Conservation (phyloP, 2,113 vertebrate genomes). For the Albula goreensis region DNA sequence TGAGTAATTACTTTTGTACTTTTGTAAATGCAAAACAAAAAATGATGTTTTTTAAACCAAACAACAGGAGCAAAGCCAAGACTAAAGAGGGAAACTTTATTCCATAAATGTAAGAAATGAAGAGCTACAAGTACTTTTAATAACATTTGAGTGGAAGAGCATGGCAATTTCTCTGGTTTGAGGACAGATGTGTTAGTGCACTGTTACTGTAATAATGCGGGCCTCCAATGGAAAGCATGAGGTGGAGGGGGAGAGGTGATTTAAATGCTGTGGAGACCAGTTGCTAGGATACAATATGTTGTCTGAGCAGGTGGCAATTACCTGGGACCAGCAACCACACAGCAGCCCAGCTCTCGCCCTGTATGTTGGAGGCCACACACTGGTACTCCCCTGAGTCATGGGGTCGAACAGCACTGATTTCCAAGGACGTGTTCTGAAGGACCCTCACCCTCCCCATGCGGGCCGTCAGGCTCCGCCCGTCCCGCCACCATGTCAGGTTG, state of each 20-base stretch:
- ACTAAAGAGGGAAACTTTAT: not conserved
- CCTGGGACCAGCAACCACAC: constrained; percentile 84
- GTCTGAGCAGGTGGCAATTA: constrained; percentile 64
- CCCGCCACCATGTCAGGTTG: constrained; percentile 84
- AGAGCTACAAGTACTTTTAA: not conserved
- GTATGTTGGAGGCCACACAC: constrained; percentile 71
- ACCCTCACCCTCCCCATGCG: constrained; percentile 59
- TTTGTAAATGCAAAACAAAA: not conserved
- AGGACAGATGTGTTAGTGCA: not conserved
- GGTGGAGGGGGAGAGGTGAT: not conserved
- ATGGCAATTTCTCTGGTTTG: not conserved
- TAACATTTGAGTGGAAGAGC: not conserved
- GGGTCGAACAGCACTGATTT: constrained; percentile 58
- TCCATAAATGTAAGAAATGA: not conserved
- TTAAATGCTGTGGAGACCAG: constrained; percentile 38
- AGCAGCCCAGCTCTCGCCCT: constrained; percentile 62
- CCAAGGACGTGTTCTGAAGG: constrained; percentile 72
- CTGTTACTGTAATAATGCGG: not conserved
- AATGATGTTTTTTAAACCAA: not conserved
- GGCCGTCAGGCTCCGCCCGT: constrained; percentile 45
- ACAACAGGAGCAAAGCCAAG: not conserved
- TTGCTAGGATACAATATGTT: constrained; percentile 33
- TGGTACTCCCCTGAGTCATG: constrained; percentile 78
- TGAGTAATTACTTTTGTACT: not conserved
- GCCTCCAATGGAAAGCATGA: not conserved